Conservation (phyloP, 2,888 invertebrate genomes). For the Pasiphila rectangulata region DNA sequence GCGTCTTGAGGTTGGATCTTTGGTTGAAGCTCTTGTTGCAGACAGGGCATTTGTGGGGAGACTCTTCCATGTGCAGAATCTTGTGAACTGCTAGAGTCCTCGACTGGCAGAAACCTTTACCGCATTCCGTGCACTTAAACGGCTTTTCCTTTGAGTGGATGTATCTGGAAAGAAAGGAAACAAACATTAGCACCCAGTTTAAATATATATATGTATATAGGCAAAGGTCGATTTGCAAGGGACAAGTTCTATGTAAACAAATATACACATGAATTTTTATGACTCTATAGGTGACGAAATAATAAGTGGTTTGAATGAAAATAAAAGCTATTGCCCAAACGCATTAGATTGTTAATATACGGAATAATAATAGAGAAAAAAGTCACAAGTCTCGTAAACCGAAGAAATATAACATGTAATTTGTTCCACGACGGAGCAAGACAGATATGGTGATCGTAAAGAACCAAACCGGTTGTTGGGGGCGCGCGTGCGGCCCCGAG, state of each 20-base stretch:
- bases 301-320: conserved; percentile 55
- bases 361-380: conserved; percentile 60
- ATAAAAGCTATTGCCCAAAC: conserved; percentile 55
- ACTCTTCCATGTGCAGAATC: conserved; percentile 95
- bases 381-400: conserved; percentile 72
- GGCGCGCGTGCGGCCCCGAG: conserved; percentile 76
- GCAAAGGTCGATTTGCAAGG: conserved; percentile 37
- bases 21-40: conserved; percentile 95
- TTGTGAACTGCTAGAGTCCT: conserved; percentile 97
- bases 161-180: conserved; percentile 85
- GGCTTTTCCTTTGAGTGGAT: conserved; percentile 99
- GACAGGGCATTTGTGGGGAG: conserved; percentile 94
- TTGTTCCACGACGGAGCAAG: conserved; percentile 76
- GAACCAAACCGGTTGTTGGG: conserved; percentile 70
- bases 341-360: conserved; percentile 65
- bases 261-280: conserved; percentile 45
- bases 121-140: conserved; percentile 97
- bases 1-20: conserved; percentile 94
- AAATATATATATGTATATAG: conserved; percentile 46
- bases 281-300: conserved; percentile 51
- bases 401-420: conserved; percentile 79
- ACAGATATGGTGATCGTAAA: conserved; percentile 79
- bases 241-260: conserved; percentile 48
- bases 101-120: conserved; percentile 99
- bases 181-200: conserved; percentile 45